phyloP scores from a whole-genome alignment of 2,888 invertebrate species.

The Nebria brevicollis region DNA sequence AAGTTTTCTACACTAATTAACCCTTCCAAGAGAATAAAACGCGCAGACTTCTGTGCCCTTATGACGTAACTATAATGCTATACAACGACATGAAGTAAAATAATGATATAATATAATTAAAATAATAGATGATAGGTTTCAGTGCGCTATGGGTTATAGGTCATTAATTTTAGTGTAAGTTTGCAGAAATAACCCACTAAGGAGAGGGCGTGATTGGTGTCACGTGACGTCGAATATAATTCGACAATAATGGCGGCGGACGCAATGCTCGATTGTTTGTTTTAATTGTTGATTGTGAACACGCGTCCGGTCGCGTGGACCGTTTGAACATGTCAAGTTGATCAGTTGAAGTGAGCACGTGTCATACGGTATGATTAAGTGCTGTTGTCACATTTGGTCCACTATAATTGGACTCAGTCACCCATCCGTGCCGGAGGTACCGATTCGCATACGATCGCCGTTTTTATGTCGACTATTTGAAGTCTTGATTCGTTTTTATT shows the following conservation, averaged over 20 bases:
- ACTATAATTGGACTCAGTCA: slow-evolving; percentile 5
- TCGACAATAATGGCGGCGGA: slow-evolving; percentile 14
- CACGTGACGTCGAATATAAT: slow-evolving; percentile 40
- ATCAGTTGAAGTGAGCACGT: slow-evolving; percentile 12
- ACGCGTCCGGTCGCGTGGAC: slow-evolving; percentile 49
- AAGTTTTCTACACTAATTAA: too few relatives aligned
- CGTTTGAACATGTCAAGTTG: slow-evolving; percentile 18
- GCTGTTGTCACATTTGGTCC: slow-evolving; percentile 11
- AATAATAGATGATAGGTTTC: too few relatives aligned
- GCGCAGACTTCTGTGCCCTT: too few relatives aligned
- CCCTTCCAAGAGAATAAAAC: too few relatives aligned
- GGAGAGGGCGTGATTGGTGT: slow-evolving; percentile 35
- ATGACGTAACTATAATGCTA: too few relatives aligned
- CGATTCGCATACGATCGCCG: slow-evolving; percentile 11
- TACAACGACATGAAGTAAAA: too few relatives aligned
- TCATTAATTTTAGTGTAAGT: slow-evolving; percentile 25
- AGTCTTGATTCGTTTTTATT: neutral
- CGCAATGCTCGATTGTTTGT: slow-evolving; percentile 52
- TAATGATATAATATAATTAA: too few relatives aligned
- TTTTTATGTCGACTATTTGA: neutral
- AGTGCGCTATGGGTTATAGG: neutral
- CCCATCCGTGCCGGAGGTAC: neutral
- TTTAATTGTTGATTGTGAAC: slow-evolving; percentile 57
- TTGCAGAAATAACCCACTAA: slow-evolving; percentile 28
- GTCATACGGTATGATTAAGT: neutral